Percentiles rank a stretch among this genome's conserved stretches.
Evolutionary conservation across 2,797 vertebrate species (phyloP).

Genomic region (Halcyon leucocephala): DNA sequence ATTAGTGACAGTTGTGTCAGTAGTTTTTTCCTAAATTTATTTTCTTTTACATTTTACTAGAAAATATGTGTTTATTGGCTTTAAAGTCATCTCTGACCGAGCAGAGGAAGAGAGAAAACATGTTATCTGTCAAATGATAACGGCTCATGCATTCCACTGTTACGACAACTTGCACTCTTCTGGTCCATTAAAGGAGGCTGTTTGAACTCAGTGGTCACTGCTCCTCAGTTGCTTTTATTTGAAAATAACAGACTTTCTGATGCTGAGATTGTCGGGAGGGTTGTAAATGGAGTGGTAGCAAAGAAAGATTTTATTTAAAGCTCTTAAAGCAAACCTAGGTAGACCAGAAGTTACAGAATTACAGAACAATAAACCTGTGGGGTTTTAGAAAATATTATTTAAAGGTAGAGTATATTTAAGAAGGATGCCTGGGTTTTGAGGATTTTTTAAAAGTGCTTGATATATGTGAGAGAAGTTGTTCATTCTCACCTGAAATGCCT

Average conservation of each 20-base stretch:
- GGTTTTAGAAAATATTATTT: not conserved
- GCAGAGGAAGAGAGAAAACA: not conserved
- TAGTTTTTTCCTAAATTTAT: not conserved
- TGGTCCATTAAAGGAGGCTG: conserved; percentile 29
- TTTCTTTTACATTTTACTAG: not conserved
- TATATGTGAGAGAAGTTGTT: not conserved
- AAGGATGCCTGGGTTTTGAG: not conserved
- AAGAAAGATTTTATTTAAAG: conserved; percentile 21
- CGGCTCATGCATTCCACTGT: not conserved
- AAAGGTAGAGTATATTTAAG: not conserved
- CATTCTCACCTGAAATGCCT: not conserved
- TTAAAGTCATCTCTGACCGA: not conserved
- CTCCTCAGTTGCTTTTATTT: not conserved
- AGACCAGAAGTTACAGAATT: not conserved
- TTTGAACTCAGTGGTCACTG: conserved; percentile 15
- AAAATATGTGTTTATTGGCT: conserved; percentile 4
- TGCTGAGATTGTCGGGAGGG: not conserved
- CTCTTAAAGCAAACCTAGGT: not conserved
- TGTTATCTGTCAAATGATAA: conserved; percentile 21
- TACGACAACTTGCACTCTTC: conserved; percentile 36
- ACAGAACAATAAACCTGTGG: not conserved
- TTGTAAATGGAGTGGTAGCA: not conserved
- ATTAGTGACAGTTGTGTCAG: not conserved
- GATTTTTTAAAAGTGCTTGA: not conserved
- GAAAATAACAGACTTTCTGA: not conserved